Evolutionary conservation across 2,888 invertebrate species (phyloP).

Genomic region (Pherbina coryleti): DNA sequence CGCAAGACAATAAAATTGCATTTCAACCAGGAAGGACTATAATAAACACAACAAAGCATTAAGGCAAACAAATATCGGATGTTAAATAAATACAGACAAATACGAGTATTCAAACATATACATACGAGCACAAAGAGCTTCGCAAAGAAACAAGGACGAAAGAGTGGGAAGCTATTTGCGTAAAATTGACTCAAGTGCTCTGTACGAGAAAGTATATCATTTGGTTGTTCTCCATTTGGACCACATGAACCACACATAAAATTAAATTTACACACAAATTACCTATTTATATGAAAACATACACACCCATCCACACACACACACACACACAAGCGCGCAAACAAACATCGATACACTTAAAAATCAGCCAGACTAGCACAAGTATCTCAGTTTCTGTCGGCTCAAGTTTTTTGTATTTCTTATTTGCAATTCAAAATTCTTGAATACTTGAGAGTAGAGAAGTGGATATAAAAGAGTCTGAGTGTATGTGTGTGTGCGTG

Average conservation of each 20-base stretch:
- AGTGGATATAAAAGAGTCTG: background rate
- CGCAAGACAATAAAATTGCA: background rate
- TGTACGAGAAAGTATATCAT: no score
- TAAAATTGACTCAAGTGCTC: conserved; percentile 20
- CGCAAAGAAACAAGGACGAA: background rate
- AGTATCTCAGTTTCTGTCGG: conserved; percentile 7
- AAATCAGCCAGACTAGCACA: conserved; percentile 13
- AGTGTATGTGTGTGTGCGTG: background rate
- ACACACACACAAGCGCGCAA: background rate
- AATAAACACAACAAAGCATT: background rate
- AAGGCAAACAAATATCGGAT: background rate
- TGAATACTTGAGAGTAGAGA: background rate
- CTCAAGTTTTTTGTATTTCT: background rate
- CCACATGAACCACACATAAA: no score
- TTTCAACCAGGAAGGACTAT: conserved; percentile 1
- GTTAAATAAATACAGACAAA: background rate
- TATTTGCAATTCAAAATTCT: conserved; percentile 23
- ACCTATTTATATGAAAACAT: background rate
- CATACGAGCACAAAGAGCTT: background rate
- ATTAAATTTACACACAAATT: no score
- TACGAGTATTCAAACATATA: background rate
- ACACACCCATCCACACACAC: conserved; percentile 3
- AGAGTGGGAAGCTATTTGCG: conserved; percentile 12
- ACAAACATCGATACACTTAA: background rate
- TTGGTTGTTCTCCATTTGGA: no score